phyloP scores from a whole-genome alignment of 2,797 vertebrate species.

The Delichon dasypus region DNA sequence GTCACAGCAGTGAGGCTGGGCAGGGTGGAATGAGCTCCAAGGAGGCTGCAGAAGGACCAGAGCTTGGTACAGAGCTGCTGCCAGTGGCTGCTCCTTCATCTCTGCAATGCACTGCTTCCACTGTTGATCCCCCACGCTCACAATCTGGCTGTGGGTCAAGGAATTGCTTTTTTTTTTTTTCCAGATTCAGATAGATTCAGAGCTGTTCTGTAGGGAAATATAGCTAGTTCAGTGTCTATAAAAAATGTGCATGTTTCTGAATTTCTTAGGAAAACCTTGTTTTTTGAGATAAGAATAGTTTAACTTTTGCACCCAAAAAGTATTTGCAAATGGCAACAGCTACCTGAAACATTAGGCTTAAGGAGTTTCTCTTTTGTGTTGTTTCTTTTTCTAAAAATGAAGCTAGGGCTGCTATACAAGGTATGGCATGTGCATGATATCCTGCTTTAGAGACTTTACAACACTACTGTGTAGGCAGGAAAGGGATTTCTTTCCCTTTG shows the following conservation, averaged over 20 bases:
- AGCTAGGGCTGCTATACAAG: neutral
- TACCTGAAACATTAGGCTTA: neutral
- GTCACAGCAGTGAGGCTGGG: accelerated
- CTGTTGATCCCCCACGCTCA: accelerated
- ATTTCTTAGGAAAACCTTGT: neutral
- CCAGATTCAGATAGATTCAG: neutral
- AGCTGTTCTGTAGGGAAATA: neutral
- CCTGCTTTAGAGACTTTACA: neutral
- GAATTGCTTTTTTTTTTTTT: neutral
- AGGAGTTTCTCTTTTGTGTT: neutral
- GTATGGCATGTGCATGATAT: neutral
- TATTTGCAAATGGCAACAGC: neutral
- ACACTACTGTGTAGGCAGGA: neutral
- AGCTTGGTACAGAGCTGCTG: neutral
- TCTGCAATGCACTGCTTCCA: accelerated
- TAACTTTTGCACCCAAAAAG: neutral
- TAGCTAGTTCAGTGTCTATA: neutral
- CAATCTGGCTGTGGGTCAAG: neutral
- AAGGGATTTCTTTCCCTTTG: neutral
- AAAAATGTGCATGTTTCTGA: accelerated
- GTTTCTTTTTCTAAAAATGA: neutral
- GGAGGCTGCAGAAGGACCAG: neutral
- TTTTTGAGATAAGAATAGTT: neutral
- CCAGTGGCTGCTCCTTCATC: neutral
- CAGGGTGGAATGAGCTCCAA: neutral